Evolutionary conservation across 1,140 invertebrate genomes (phyloP).

Genomic region (Tetragnatha versicolor): DNA sequence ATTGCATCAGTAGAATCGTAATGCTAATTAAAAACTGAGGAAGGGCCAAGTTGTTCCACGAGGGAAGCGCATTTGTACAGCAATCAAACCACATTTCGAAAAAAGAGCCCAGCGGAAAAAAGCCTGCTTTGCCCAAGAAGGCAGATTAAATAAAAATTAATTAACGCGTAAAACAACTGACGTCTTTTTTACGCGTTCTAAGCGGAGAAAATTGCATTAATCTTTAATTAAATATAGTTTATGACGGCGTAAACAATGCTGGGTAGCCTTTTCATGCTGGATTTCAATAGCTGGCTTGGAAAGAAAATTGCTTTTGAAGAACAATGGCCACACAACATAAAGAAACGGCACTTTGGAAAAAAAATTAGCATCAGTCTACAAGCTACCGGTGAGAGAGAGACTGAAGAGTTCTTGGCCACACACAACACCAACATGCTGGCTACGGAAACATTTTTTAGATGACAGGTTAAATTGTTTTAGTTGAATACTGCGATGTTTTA

Average conservation of each 20-base stretch:
- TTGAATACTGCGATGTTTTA: too few relatives aligned
- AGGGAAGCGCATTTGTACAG: background rate
- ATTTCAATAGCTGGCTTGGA: conserved; percentile 25
- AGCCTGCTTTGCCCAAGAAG: conserved; percentile 46
- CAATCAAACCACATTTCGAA: conserved; percentile 29
- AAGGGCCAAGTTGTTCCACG: background rate
- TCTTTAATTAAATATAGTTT: conserved; percentile 55
- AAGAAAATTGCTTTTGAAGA: conserved; percentile 51
- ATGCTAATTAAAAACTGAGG: conserved; percentile 43
- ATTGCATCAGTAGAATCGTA: conserved; percentile 28
- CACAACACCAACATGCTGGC: too few relatives aligned
- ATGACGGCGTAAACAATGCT: conserved; percentile 49
- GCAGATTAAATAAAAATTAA: conserved; percentile 55
- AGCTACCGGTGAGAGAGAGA: too few relatives aligned
- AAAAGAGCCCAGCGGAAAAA: conserved; percentile 8
- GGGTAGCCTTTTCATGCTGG: conserved; percentile 30
- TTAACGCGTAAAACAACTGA: conserved; percentile 52
- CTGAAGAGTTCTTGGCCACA: too few relatives aligned
- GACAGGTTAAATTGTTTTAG: too few relatives aligned
- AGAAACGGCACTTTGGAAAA: conserved; percentile 13
- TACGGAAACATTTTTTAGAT: too few relatives aligned
- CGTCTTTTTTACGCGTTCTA: conserved; percentile 43
- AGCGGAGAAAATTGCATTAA: conserved; percentile 50
- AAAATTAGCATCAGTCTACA: too few relatives aligned
- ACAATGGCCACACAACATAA: conserved; percentile 32